A percentile compares a stretch with the other conserved stretches of the same genome.
phyloP scores from a whole-genome alignment of 2,797 vertebrate genomes.

The Megaceryle alcyon region DNA sequence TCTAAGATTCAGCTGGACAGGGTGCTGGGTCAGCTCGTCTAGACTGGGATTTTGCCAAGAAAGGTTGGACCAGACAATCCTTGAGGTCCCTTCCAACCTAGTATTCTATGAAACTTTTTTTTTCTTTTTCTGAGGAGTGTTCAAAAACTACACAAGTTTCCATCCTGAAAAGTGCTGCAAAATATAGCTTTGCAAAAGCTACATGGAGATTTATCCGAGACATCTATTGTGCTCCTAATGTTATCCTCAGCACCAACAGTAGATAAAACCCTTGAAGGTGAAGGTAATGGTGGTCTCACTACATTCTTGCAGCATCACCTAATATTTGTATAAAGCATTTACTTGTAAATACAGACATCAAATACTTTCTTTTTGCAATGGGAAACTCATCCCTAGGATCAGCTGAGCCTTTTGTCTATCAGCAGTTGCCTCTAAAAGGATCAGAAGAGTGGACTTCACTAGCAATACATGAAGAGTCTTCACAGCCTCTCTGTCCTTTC shows the following conservation, averaged over 20 bases:
- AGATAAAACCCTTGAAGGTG: not conserved
- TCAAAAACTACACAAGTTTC: not conserved
- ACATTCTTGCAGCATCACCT: not conserved
- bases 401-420: not conserved
- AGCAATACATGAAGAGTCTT: not conserved
- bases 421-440: not conserved
- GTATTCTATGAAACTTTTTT: not conserved
- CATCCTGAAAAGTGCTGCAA: not conserved
- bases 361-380: not conserved
- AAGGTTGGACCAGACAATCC: not conserved
- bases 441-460: not conserved
- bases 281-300: not conserved
- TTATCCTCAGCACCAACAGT: not conserved
- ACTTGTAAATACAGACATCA: not conserved
- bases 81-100: not conserved
- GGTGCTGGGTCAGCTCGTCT: not conserved
- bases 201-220: not conserved
- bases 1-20: not conserved
- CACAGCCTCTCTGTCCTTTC: not conserved
- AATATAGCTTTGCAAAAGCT: not conserved
- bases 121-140: not conserved
- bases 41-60: not conserved
- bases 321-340: not conserved
- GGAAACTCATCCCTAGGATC: not conserved
- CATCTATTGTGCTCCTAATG: not conserved